Base-by-base conservation (phyloP, 1,140 invertebrate species). In the Pogonus chalceus region DNA sequence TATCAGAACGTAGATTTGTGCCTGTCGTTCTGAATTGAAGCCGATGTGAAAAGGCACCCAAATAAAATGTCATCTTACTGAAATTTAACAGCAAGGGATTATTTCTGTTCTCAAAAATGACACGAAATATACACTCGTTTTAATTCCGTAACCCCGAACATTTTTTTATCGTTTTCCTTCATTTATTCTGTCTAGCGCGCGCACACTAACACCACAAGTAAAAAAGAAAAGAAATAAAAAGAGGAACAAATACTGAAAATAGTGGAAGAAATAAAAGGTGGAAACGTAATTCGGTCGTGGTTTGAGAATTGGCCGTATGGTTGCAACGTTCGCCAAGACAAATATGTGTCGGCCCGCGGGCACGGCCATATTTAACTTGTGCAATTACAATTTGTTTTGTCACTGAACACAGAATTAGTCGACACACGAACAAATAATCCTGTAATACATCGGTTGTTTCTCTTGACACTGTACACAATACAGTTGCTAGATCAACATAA, bases 41-140 rank as follows among this genome's bases (percentile, higher is more conserved):
- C n/a, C n/a, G n/a, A n/a, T n/a, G n/a, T n/a, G n/a, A n/a, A n/a
- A n/a, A n/a, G n/a, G n/a, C n/a, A n/a, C n/a, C n/a, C n/a, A 31
- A 31, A 31, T 31, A 31, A 31, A 31, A 31, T 14, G 14, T 31
- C 12, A 49, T 20, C 10, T 7, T 24, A 52, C 22, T 20, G 12
- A 22, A 35, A 52, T 23, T 56, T 52, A 9, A 46, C 7, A 26
- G 14, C 14, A 52, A 18, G 21, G 10, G n/a, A n/a, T 26, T 51
- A 31, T 23, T n/a, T 22, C 9, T n/a, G n/a, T 20, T 16, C 3
- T n/a, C n/a, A 0, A 31, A 16, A 3, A 43, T 53, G 1, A 14
- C 51, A 14, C 10, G 1, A 12, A 53, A 47, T 16, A 14, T 46
- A 9, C 35, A 16, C 2, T 47, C 37, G 18, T 12, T 4, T 31